Percentiles rank a stretch among this genome's conserved stretches.
These are phyloP conservation scores for Drosophila insularis DNA, from an alignment of 1,140 invertebrate species.

Conservation along the genomic window DNA sequence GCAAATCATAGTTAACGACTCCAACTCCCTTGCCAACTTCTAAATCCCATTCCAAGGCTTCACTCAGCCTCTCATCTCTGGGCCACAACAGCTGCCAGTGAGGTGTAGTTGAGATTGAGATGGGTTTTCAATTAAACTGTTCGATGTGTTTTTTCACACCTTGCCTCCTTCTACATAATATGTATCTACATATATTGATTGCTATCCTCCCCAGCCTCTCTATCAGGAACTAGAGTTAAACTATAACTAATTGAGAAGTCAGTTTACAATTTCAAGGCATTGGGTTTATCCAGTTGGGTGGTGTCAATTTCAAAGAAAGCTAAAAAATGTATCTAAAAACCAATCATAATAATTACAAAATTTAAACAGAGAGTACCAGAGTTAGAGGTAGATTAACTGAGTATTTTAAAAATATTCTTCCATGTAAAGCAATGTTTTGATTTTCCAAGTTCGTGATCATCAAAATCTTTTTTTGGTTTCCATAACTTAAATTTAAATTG, in stretches of 20 bases:
- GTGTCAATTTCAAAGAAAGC: neutral
- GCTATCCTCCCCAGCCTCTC: conserved; percentile 2
- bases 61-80: too few relatives aligned
- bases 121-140: conserved; percentile 69
- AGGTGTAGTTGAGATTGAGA: conserved; percentile 16
- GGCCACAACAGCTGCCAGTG: neutral
- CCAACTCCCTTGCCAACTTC: neutral
- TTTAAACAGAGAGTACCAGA: neutral
- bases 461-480: too few relatives aligned
- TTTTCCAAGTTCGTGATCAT: too few relatives aligned
- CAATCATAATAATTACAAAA: neutral
- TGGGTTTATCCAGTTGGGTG: neutral
- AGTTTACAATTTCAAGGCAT: conserved; percentile 10
- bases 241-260: conserved; percentile 67
- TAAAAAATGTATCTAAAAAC: neutral
- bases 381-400: too few relatives aligned
- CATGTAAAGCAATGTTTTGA: too few relatives aligned
- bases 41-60: neutral
- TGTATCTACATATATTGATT: neutral
- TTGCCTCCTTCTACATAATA: conserved; percentile 10
- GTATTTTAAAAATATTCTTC: too few relatives aligned
- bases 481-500: too few relatives aligned
- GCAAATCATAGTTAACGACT: conserved; percentile 71
- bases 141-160: conserved; percentile 57
- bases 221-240: neutral